These are phyloP conservation scores for Cyanoramphus novaezelandiae DNA, from an alignment of 2,113 vertebrate species.

Conservation along the genomic window DNA sequence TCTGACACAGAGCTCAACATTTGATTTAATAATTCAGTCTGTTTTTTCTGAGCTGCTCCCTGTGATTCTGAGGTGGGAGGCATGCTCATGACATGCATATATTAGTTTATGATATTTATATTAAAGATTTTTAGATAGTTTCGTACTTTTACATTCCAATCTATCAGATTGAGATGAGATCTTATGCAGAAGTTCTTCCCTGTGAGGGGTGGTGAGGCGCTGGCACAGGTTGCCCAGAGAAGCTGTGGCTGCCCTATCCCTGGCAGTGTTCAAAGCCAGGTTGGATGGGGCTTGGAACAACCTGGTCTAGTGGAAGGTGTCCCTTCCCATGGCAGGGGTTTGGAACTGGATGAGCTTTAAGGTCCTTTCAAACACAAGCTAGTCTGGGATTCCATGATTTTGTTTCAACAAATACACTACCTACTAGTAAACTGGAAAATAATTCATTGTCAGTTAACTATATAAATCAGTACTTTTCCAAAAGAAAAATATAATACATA, in stretches of 20 bases:
- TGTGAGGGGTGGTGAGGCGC: background rate
- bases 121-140: background rate
- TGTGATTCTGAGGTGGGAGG: background rate
- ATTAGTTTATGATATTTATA: background rate
- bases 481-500: background rate
- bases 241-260: background rate
- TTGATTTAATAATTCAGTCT: background rate
- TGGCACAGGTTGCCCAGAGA: background rate
- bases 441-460: background rate
- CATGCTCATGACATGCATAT: background rate
- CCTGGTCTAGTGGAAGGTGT: background rate
- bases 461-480: background rate
- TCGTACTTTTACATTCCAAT: background rate
- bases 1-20: background rate
- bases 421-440: background rate
- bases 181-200: background rate
- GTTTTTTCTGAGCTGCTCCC: background rate
- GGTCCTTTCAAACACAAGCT: background rate
- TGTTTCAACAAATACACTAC: background rate
- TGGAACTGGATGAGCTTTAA: background rate
- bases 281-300: background rate
- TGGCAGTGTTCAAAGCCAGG: background rate
- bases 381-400: background rate
- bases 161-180: background rate
- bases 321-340: background rate